A percentile compares a stretch with the other conserved stretches of the same genome.
Evolutionary conservation across 2,888 invertebrate genomes (phyloP).

Genomic region (Byasa hedistus): DNA sequence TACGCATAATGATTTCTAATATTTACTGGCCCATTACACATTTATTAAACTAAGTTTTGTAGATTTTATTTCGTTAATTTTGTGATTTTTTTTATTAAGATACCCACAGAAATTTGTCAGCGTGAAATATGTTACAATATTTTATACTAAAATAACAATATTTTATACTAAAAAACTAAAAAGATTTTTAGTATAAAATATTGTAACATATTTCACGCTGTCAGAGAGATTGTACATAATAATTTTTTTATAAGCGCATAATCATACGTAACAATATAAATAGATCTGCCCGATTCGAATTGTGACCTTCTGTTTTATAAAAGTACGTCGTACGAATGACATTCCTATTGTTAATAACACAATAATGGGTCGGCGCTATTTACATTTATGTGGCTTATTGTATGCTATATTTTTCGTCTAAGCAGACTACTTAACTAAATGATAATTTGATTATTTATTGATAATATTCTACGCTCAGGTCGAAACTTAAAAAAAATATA

Average conservation of each 20-base stretch:
- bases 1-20: too few relatives aligned
- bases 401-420: neutral
- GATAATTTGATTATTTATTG: too few relatives aligned
- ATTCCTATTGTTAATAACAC: slow-evolving; percentile 15
- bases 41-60: too few relatives aligned
- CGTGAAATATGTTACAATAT: neutral
- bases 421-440: too few relatives aligned
- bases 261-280: slow-evolving; percentile 20
- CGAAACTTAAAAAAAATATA: too few relatives aligned
- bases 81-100: too few relatives aligned
- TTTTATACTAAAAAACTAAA: too few relatives aligned
- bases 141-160: too few relatives aligned
- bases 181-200: neutral
- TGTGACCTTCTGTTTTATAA: slow-evolving; percentile 23
- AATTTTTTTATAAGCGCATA: neutral
- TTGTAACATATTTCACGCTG: neutral
- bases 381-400: neutral
- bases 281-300: slow-evolving; percentile 16
- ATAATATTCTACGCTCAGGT: too few relatives aligned
- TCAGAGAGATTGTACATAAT: neutral
- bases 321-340: slow-evolving; percentile 4
- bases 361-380: neutral
- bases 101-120: too few relatives aligned
- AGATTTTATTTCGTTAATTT: too few relatives aligned
- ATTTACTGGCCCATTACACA: too few relatives aligned